phyloP scores from a whole-genome alignment of 1,140 invertebrate genomes.

The Nasonia giraulti region DNA sequence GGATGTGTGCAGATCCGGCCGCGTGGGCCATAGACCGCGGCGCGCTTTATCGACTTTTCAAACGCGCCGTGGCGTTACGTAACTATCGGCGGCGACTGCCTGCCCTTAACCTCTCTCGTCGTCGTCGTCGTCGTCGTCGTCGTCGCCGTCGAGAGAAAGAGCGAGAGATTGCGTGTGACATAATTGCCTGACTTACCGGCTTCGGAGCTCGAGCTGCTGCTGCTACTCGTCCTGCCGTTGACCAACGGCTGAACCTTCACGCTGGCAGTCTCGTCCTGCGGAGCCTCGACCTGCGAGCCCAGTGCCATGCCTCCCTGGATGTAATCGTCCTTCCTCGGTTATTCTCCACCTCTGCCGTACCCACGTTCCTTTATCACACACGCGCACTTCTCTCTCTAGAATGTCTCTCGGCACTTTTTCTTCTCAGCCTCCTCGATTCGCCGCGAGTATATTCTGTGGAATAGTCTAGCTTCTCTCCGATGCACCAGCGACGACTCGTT shows the following conservation, averaged over 20 bases:
- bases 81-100: not conserved
- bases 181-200: constrained; percentile 6
- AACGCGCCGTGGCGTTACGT: constrained; percentile 45
- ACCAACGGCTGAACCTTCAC: constrained; percentile 59
- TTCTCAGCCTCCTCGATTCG: too few relatives aligned
- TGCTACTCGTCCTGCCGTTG: constrained; percentile 57
- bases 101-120: not conserved
- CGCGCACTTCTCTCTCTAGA: constrained; percentile 1
- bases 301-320: constrained; percentile 67
- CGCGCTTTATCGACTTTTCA: constrained; percentile 47
- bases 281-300: constrained; percentile 68
- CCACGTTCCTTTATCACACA: constrained; percentile 36
- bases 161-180: not conserved
- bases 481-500: not conserved
- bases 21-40: constrained; percentile 18
- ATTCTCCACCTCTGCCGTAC: not conserved
- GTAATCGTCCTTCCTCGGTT: constrained; percentile 25
- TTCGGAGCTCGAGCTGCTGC: constrained; percentile 15
- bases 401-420: too few relatives aligned
- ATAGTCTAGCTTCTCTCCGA: too few relatives aligned
- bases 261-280: constrained; percentile 63
- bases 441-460: too few relatives aligned
- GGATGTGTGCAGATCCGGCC: constrained; percentile 57
- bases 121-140: not conserved
- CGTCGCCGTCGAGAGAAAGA: not conserved